Conservation (phyloP, 2,113 vertebrate genomes). For the Xerus inauris region DNA sequence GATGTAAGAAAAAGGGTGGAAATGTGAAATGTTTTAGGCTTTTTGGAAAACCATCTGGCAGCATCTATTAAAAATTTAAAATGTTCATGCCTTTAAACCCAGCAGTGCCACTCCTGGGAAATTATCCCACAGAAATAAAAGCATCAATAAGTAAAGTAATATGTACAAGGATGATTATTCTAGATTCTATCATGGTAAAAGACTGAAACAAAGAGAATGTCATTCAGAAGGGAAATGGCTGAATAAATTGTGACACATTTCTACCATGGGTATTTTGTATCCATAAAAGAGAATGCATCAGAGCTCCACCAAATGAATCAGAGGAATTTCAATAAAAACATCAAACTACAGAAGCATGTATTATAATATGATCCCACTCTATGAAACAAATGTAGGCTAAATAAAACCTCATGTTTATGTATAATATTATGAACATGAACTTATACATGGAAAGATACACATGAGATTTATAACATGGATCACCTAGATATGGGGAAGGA, state of each 20-base stretch:
- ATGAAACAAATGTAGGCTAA: neutral
- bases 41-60: conserved; percentile 38
- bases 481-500: neutral
- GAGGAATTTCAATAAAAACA: neutral
- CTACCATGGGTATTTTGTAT: neutral
- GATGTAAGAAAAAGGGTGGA: neutral
- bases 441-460: neutral
- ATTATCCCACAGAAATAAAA: conserved; percentile 51
- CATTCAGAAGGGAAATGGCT: neutral
- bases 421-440: neutral
- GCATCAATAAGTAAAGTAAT: neutral
- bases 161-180: neutral
- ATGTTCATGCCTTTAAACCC: neutral
- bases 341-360: neutral
- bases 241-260: neutral
- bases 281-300: neutral
- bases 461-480: neutral
- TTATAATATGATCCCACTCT: neutral
- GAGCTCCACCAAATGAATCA: neutral
- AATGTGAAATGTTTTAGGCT: conserved; percentile 23
- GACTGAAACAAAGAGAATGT: neutral
- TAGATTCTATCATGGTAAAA: neutral
- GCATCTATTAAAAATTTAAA: conserved; percentile 64
- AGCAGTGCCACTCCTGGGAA: conserved; percentile 46
- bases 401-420: neutral